A percentile compares a stretch with the other conserved stretches of the same genome.
phyloP scores from a whole-genome alignment of 2,113 vertebrate genomes.

The Hassar affinis region DNA sequence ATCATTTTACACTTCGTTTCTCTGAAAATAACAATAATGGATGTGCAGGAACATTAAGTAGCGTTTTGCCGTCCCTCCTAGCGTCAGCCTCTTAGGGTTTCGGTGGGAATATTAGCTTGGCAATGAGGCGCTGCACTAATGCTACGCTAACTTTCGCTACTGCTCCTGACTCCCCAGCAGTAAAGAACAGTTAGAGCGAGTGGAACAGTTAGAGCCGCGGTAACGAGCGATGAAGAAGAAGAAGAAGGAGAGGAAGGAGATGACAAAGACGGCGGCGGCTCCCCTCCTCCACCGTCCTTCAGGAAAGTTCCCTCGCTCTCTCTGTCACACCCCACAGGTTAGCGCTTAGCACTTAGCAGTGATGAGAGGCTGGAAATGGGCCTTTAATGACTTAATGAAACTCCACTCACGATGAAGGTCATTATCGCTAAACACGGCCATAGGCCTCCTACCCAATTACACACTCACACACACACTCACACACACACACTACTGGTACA shows the following conservation, averaged over 20 bases:
- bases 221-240: conserved; percentile 41
- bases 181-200: conserved; percentile 35
- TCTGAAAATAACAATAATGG: conserved; percentile 59
- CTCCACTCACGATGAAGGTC: conserved; percentile 53
- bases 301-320: conserved; percentile 38
- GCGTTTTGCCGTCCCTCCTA: conserved; percentile 52
- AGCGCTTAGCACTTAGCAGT: conserved; percentile 53
- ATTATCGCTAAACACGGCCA: conserved; percentile 61
- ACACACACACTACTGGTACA: background rate
- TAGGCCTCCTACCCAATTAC: conserved; percentile 57
- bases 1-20: conserved; percentile 57
- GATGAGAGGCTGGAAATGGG: conserved; percentile 57
- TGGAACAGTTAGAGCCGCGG: conserved; percentile 30
- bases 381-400: conserved; percentile 64
- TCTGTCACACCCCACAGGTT: conserved; percentile 56
- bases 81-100: conserved; percentile 50
- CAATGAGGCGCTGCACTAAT: conserved; percentile 57
- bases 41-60: conserved; percentile 54
- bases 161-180: conserved; percentile 34
- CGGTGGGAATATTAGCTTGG: conserved; percentile 52
- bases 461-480: conserved; percentile 33
- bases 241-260: conserved; percentile 6
- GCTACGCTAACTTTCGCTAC: conserved; percentile 52
- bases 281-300: conserved; percentile 41
- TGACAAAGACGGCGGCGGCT: background rate